phyloP scores from a whole-genome alignment of 2,113 vertebrate genomes.

The Nothoprocta pentlandii region DNA sequence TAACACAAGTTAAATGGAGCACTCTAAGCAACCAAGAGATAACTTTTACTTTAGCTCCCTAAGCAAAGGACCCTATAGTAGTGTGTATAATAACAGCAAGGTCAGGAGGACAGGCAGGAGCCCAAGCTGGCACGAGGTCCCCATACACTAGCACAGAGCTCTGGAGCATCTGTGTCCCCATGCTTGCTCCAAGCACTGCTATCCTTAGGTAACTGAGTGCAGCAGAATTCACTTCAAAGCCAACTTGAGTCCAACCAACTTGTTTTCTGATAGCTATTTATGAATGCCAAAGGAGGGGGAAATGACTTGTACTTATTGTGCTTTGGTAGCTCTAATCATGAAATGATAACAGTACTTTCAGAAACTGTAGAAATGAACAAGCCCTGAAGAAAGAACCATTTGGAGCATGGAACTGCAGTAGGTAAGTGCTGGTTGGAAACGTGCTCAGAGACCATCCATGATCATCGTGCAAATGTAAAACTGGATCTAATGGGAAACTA shows the following conservation, averaged over 20 bases:
- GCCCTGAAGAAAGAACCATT: neutral
- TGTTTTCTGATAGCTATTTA: neutral
- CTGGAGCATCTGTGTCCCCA: neutral
- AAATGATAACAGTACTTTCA: neutral
- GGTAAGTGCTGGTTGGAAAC: neutral
- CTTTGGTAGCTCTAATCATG: neutral
- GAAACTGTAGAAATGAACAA: neutral
- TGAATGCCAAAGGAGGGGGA: neutral
- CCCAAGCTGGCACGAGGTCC: neutral
- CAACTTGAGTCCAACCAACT: neutral
- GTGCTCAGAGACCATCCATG: neutral
- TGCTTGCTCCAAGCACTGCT: neutral
- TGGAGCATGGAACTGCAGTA: neutral
- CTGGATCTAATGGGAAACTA: neutral
- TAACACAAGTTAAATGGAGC: neutral
- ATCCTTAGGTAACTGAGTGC: neutral
- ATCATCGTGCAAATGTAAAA: neutral
- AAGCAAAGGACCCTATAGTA: neutral
- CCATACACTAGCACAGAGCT: neutral
- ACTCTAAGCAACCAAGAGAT: neutral
- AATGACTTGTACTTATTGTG: neutral
- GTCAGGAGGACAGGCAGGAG: neutral
- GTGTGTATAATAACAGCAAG: neutral
- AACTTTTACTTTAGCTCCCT: neutral
- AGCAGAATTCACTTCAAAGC: neutral